These are phyloP conservation scores for Cololabis saira DNA, from an alignment of 2,113 vertebrate species.

Conservation along the genomic window DNA sequence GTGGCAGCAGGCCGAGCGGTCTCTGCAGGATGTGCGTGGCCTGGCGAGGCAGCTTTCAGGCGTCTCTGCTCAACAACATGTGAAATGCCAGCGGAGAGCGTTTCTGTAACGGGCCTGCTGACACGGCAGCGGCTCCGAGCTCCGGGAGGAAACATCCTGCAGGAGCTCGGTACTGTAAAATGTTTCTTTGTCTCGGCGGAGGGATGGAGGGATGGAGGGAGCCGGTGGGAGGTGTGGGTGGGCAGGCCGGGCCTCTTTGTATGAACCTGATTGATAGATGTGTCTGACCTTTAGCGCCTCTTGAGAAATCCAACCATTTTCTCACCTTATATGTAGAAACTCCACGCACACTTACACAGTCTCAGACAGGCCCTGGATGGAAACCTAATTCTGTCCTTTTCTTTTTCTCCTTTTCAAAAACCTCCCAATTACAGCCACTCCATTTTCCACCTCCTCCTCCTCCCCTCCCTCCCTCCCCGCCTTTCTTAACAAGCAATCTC, in stretches of 20 bases:
- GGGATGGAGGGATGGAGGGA: conserved; percentile 13
- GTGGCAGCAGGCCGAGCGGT: conserved; percentile 30
- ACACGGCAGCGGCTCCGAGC: conserved; percentile 54
- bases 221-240: neutral
- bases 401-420: conserved; percentile 78
- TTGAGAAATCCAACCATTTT: conserved; percentile 68
- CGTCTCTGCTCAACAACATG: conserved; percentile 51
- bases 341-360: conserved; percentile 34
- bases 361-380: conserved; percentile 62
- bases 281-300: conserved; percentile 74
- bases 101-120: conserved; percentile 62
- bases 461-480: conserved; percentile 43
- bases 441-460: conserved; percentile 63
- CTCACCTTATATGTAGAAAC: conserved; percentile 63
- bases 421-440: conserved; percentile 83
- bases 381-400: conserved; percentile 81
- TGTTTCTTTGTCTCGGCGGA: conserved; percentile 52
- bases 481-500: conserved; percentile 81
- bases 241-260: conserved; percentile 36
- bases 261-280: conserved; percentile 74
- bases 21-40: conserved; percentile 42
- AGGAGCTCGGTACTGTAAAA: conserved; percentile 62
- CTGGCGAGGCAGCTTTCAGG: conserved; percentile 37
- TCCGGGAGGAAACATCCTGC: conserved; percentile 54
- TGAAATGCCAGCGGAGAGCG: conserved; percentile 62